Conservation (phyloP, 2,797 vertebrate species). For the Crypturellus tataupa region DNA sequence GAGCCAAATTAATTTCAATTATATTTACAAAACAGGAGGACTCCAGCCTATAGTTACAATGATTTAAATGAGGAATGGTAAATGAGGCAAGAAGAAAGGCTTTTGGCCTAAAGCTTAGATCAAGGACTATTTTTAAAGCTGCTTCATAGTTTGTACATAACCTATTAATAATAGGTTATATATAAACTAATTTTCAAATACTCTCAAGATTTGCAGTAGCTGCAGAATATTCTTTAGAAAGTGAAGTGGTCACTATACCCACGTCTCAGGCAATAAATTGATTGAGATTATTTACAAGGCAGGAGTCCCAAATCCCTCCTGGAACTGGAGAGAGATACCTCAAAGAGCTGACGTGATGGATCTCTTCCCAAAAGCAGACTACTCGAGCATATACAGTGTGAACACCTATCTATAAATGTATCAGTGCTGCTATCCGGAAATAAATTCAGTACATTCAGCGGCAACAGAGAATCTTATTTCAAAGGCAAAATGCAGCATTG, state of each 20-base stretch:
- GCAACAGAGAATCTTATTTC: background rate
- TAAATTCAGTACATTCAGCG: background rate
- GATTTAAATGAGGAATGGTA: background rate
- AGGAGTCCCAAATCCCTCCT: background rate
- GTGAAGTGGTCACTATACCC: rapidly evolving
- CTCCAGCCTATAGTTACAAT: background rate
- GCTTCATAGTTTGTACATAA: background rate
- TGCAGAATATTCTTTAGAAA: background rate
- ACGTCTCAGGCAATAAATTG: background rate
- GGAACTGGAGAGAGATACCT: background rate
- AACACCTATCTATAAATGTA: background rate
- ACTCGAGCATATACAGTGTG: background rate
- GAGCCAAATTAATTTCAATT: background rate
- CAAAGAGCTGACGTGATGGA: conserved; percentile 32
- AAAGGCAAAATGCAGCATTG: background rate
- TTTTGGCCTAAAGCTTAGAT: background rate
- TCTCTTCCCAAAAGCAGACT: conserved; percentile 36
- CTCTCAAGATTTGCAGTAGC: background rate
- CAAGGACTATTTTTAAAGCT: background rate
- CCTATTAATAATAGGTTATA: background rate
- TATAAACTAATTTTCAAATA: conserved; percentile 21
- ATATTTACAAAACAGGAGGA: background rate
- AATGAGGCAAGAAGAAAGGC: background rate
- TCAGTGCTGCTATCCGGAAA: background rate
- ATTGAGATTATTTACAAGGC: conserved; percentile 20